These are phyloP conservation scores for Aspidapion aeneum DNA, from an alignment of 2,888 invertebrate species.

Conservation along the genomic window DNA sequence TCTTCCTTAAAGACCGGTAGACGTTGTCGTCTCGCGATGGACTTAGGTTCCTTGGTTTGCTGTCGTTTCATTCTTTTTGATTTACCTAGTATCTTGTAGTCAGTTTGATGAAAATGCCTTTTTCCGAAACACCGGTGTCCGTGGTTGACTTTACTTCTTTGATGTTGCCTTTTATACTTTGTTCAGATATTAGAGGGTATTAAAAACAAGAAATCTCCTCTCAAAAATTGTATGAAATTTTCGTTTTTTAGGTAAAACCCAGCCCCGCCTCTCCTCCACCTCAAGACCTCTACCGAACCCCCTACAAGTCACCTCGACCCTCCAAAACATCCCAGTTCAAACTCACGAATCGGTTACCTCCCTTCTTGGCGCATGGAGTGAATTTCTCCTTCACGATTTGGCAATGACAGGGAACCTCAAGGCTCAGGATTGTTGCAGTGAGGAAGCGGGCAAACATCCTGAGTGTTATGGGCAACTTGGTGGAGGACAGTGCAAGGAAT, in stretches of 20 bases:
- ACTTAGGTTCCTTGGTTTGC: too few relatives aligned
- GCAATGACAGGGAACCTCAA: constrained; percentile 62
- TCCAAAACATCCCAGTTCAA: constrained; percentile 54
- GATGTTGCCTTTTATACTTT: too few relatives aligned
- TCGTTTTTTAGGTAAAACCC: constrained; percentile 34
- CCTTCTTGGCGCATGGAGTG: constrained; percentile 77
- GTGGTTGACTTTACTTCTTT: too few relatives aligned
- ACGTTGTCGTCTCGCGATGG: too few relatives aligned
- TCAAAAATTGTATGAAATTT: too few relatives aligned
- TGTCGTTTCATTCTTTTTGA: too few relatives aligned
- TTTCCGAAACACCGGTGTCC: too few relatives aligned
- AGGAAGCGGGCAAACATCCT: constrained; percentile 45
- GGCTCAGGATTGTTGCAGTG: constrained; percentile 49
- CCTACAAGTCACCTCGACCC: constrained; percentile 55
- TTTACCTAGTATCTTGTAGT: too few relatives aligned
- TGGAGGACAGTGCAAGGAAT: constrained; percentile 57
- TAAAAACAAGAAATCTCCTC: too few relatives aligned
- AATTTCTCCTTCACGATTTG: constrained; percentile 69
- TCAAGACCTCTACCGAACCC: constrained; percentile 56
- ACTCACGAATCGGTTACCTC: constrained; percentile 75
- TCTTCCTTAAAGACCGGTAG: too few relatives aligned
- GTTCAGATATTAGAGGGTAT: too few relatives aligned
- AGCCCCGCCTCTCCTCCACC: constrained; percentile 41
- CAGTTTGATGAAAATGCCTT: too few relatives aligned
- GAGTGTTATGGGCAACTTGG: constrained; percentile 55